Conservation (phyloP, 1,140 invertebrate genomes). For the Plutomurus gul region DNA sequence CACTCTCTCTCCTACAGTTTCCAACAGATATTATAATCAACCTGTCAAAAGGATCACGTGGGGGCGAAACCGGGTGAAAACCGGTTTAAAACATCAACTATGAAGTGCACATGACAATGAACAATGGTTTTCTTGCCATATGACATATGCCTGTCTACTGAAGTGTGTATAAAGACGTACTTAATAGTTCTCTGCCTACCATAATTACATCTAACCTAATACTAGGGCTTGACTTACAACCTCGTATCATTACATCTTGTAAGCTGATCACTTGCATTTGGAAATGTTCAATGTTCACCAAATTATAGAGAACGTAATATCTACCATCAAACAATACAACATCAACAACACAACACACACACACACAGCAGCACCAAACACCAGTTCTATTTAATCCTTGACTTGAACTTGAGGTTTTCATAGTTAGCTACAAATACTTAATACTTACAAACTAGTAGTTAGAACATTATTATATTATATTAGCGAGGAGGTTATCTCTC, state of each 20-base stretch:
- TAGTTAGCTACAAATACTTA: not conserved
- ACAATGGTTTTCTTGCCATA: conserved; percentile 44
- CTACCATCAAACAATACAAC: conserved; percentile 33
- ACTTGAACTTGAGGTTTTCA: conserved; percentile 6
- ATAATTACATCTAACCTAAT: conserved; percentile 45
- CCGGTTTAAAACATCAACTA: conserved; percentile 38
- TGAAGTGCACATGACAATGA: conserved; percentile 42
- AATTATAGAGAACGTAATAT: conserved; percentile 45
- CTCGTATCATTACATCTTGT: conserved; percentile 46
- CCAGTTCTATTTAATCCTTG: conserved; percentile 1
- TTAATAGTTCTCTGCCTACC: conserved; percentile 43
- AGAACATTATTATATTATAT: too few relatives aligned
- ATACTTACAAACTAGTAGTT: too few relatives aligned
- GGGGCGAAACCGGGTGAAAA: conserved; percentile 43
- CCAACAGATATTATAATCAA: conserved; percentile 45
- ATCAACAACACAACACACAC: conserved; percentile 27
- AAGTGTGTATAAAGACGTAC: conserved; percentile 50
- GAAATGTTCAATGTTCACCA: conserved; percentile 36
- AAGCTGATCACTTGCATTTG: conserved; percentile 44
- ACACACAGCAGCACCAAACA: too few relatives aligned
- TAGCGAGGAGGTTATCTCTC: too few relatives aligned
- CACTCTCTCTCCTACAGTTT: not conserved
- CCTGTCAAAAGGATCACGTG: conserved; percentile 46
- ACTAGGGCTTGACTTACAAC: conserved; percentile 41
- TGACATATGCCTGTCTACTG: conserved; percentile 51